These are phyloP conservation scores for Athene cunicularia DNA, from an alignment of 2,113 vertebrate species.

Conservation along the genomic window DNA sequence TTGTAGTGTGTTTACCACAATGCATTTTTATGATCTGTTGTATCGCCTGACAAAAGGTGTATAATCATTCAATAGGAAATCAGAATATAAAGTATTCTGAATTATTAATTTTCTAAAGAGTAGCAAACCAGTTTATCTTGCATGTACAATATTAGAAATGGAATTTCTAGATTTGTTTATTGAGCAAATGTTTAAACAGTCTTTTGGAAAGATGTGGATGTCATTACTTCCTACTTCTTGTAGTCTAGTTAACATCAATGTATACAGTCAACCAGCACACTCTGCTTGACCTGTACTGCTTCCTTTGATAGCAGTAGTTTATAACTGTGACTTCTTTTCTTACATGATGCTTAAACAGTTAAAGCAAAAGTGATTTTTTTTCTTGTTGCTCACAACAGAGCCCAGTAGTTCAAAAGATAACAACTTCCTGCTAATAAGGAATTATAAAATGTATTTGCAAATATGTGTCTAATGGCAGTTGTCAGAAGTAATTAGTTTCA, in stretches of 20 bases:
- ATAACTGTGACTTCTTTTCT: background rate
- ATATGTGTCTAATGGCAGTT: conserved; percentile 32
- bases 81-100: background rate
- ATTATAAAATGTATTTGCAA: conserved; percentile 36
- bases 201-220: background rate
- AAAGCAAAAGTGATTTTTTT: background rate
- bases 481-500: conserved; percentile 62
- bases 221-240: background rate
- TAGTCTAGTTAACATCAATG: background rate
- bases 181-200: background rate
- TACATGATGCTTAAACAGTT: background rate
- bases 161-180: background rate
- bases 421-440: background rate
- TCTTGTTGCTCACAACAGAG: background rate
- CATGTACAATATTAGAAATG: background rate
- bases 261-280: background rate
- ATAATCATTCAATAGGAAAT: background rate
- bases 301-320: background rate
- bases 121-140: background rate
- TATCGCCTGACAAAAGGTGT: background rate
- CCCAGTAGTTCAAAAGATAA: conserved; percentile 15
- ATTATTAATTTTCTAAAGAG: background rate
- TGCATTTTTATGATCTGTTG: background rate
- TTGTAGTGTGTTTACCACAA: background rate
- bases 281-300: background rate